Percentiles rank a stretch among this genome's conserved stretches.
These are phyloP conservation scores for Arge pagana DNA, from an alignment of 2,888 invertebrate species.

Conservation along the genomic window DNA sequence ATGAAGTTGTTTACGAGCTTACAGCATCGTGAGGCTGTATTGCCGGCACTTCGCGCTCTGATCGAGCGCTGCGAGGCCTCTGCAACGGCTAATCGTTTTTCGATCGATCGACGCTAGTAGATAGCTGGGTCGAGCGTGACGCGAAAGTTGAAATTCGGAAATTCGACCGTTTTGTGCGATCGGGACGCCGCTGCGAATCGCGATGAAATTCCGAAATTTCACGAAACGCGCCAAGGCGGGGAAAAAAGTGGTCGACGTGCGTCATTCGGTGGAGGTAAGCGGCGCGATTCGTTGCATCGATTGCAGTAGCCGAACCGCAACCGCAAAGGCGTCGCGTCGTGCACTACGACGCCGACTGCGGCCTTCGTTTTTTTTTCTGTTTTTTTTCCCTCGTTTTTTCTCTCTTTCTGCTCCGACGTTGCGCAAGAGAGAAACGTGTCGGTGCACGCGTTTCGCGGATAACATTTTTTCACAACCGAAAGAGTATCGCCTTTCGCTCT, in stretches of 20 bases:
- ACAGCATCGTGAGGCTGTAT: too few species aligned
- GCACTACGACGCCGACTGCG: background rate
- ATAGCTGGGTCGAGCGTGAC: conserved; percentile 23
- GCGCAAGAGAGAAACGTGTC: background rate
- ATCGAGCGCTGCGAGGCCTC: too few species aligned
- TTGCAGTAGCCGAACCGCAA: background rate
- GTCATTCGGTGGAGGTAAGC: too few species aligned
- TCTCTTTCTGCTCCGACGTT: background rate
- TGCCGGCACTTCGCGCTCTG: too few species aligned
- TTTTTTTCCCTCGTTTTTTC: background rate
- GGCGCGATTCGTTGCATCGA: too few species aligned
- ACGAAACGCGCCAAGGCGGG: background rate
- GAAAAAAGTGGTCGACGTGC: conserved; percentile 1
- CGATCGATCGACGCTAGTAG: too few species aligned
- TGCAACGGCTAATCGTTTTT: too few species aligned
- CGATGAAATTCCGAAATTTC: conserved; percentile 11
- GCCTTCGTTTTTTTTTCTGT: background rate
- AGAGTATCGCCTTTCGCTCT: too few species aligned
- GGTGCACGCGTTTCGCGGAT: conserved; percentile 17
- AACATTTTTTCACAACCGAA: conserved; percentile 15
- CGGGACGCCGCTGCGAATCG: conserved; percentile 5
- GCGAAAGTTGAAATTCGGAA: conserved; percentile 24
- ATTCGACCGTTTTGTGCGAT: conserved; percentile 19
- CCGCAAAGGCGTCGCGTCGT: conserved; percentile 2
- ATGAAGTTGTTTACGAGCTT: too few species aligned